These are phyloP conservation scores for Phyllostomus discolor DNA, from an alignment of 2,113 vertebrate species.

Conservation along the genomic window DNA sequence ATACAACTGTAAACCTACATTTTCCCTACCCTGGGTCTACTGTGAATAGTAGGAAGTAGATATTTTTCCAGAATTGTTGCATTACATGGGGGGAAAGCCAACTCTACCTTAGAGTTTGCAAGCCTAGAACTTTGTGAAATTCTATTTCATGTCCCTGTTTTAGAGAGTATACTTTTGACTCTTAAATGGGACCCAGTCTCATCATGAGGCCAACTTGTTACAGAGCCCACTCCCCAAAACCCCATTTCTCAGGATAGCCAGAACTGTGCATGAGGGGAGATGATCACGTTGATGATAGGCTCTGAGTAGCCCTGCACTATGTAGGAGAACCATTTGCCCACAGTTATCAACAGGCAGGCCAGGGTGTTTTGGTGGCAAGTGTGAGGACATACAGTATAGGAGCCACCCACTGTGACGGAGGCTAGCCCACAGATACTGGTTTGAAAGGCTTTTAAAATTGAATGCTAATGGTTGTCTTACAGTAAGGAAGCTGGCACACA, in stretches of 20 bases:
- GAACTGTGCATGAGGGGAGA: background rate
- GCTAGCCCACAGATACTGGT: background rate
- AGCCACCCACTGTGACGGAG: background rate
- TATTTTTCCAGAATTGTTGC: background rate
- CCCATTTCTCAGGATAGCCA: background rate
- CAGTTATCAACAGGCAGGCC: fast-evolving
- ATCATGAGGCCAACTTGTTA: background rate
- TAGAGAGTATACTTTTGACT: background rate
- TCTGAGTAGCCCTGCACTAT: no score
- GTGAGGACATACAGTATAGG: background rate
- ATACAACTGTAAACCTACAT: background rate
- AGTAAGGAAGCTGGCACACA: background rate
- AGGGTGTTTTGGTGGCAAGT: no score
- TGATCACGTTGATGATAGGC: background rate
- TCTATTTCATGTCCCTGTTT: background rate
- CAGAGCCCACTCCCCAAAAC: background rate
- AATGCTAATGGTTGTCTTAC: background rate
- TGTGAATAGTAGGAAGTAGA: background rate
- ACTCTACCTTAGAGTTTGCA: background rate
- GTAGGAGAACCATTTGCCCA: background rate
- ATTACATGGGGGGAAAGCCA: no score
- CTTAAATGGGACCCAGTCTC: background rate
- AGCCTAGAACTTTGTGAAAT: background rate
- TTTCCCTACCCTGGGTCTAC: background rate
- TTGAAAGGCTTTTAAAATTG: background rate